A percentile compares a stretch with the other conserved stretches of the same genome.
Evolutionary conservation across 2,113 vertebrate species (phyloP).

Genomic region (Falco punctatus): DNA sequence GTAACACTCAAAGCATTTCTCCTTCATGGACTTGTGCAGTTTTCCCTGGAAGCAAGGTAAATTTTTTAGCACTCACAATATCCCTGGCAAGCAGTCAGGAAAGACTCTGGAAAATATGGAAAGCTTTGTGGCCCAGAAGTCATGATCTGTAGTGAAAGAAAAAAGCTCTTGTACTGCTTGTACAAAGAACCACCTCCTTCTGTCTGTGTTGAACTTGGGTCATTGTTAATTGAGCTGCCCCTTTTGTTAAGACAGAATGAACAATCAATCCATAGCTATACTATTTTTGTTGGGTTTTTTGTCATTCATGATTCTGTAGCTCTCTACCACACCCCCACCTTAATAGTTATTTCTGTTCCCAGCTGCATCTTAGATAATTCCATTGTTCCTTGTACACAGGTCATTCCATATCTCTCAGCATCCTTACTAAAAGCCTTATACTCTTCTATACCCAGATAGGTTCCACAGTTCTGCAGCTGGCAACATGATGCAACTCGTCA

Average conservation of each 20-base stretch:
- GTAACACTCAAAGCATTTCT: not conserved
- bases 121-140: not conserved
- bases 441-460: not conserved
- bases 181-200: not conserved
- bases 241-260: not conserved
- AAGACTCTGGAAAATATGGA: not conserved
- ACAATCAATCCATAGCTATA: not conserved
- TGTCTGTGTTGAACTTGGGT: not conserved
- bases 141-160: not conserved
- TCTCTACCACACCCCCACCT: not conserved
- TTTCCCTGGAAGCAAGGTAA: not conserved
- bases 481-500: not conserved
- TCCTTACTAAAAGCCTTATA: not conserved
- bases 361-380: not conserved
- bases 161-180: not conserved
- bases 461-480: not conserved
- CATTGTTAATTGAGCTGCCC: not conserved
- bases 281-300: not conserved
- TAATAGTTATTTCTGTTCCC: not conserved
- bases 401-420: not conserved
- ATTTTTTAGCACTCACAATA: not conserved
- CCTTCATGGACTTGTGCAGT: not conserved
- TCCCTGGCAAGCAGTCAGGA: not conserved
- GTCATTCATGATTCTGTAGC: not conserved
- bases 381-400: not conserved